Base-by-base conservation (phyloP, 2,113 vertebrate genomes). In the Oreochromis aureus region DNA sequence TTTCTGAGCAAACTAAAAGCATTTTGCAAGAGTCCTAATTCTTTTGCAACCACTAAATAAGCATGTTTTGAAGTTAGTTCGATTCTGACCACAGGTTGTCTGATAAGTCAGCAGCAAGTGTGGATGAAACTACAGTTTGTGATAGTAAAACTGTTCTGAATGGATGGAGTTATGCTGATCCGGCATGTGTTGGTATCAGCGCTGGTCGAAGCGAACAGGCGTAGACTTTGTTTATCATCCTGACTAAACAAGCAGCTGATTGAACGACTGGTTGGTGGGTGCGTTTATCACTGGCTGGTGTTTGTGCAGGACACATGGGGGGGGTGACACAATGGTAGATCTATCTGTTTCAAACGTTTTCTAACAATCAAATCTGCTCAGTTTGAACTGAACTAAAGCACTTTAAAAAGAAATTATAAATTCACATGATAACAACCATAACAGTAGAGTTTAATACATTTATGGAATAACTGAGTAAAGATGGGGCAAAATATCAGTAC, bases 301-400 rank as follows among this genome's bases (percentile, higher is more conserved):
- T 87, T 82, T 69, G 80, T 82, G 30, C 10, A 73, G n/a, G 71
- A 82, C 41, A 56, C 34, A 58, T 13, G 89, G 27, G 86, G 85
- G 95, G 95, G 46, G 96, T 94, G 54, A 58, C 83, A 39, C 9
- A 6, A 34, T 59, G 22, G 6, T 76, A 34, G 27, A 94, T 54
- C 46, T 30, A 73, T 81, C 19, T 61, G n/a, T 73, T 79, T 81
- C 30, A 16, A 55, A 10, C 15, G 13, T 30, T 82, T 61, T 78
- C 27, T 32, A 36, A 3, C 6, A 11, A 22, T 39, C 8, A 30
- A 19, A 63, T 9, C 48, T 48, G 27, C 6, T 55, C 39, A 3
- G 16, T 46, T 48, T 76, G 24, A 76, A 48, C 78, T 81, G 15
- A 56, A 22, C 56, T 39, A n/a, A 63, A 8, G 54, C 39, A 6